These are phyloP conservation scores for Argopecten irradians DNA, from an alignment of 1,140 invertebrate genomes.

Conservation along the genomic window DNA sequence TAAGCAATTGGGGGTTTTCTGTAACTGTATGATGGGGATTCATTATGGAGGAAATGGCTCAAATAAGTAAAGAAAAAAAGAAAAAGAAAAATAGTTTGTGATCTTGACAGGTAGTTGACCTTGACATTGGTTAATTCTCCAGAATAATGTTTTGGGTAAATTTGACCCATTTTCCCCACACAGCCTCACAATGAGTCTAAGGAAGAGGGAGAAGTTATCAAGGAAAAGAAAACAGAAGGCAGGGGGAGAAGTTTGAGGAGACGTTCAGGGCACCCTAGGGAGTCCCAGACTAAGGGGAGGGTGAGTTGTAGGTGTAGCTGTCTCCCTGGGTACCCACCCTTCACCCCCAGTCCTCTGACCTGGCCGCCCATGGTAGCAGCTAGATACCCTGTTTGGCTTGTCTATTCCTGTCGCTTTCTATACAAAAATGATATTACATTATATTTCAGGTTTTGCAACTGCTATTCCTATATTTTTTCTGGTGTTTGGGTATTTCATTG, in stretches of 20 bases:
- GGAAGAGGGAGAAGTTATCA: slow-evolving; percentile 8
- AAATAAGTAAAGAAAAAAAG: too few species aligned
- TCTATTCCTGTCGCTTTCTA: neutral
- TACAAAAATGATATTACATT: too few species aligned
- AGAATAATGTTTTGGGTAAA: neutral
- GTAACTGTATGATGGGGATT: too few species aligned
- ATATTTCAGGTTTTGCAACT: too few species aligned
- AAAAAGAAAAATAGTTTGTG: too few species aligned
- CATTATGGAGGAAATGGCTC: too few species aligned
- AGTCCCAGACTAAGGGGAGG: slow-evolving; percentile 19
- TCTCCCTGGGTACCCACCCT: neutral
- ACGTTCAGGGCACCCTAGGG: neutral
- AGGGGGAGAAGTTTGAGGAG: neutral
- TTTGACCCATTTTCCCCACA: slow-evolving; percentile 5
- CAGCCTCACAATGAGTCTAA: neutral
- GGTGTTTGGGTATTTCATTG: too few species aligned
- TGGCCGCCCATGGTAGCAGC: neutral
- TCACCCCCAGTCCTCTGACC: neutral
- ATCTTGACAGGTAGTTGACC: too few species aligned
- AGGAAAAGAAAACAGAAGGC: neutral
- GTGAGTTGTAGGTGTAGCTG: neutral
- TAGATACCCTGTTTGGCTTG: neutral
- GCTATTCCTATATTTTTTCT: too few species aligned
- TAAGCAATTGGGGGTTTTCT: too few species aligned
- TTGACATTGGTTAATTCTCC: too few species aligned